These are phyloP conservation scores for Pogonocichla stellata DNA, from an alignment of 2,113 vertebrate genomes.

Conservation along the genomic window DNA sequence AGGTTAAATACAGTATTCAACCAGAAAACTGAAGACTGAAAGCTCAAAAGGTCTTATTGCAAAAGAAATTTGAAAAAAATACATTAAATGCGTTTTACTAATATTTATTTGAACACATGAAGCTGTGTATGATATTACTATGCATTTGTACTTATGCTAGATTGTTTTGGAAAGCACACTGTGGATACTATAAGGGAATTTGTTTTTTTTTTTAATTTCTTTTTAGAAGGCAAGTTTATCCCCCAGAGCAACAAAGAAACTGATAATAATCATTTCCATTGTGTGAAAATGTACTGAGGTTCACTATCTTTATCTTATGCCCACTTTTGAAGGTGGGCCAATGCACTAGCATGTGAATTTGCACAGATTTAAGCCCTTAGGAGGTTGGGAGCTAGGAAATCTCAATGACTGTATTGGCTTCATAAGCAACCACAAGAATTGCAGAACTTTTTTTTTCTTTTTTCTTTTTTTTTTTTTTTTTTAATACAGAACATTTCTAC, in stretches of 20 bases:
- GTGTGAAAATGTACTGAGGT: background rate
- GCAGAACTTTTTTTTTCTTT: background rate
- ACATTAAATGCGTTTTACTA: background rate
- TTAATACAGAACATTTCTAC: background rate
- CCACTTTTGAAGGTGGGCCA: background rate
- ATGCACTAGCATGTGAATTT: background rate
- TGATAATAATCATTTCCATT: background rate
- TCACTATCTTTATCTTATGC: background rate
- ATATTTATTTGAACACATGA: background rate
- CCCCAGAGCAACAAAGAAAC: background rate
- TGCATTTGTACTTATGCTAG: background rate
- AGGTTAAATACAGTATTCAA: background rate
- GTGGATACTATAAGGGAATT: background rate
- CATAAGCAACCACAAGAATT: background rate
- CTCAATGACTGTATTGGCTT: background rate
- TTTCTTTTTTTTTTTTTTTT: background rate
- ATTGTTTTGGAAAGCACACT: background rate
- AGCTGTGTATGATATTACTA: background rate
- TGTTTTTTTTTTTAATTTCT: background rate
- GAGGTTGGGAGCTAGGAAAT: background rate
- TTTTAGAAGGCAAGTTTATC: background rate
- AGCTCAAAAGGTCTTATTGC: background rate
- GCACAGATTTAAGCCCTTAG: accelerated
- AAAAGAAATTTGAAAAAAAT: background rate
- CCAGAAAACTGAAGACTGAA: background rate